These are phyloP conservation scores for Myotis daubentonii DNA, from an alignment of 2,797 vertebrate species.

Conservation along the genomic window DNA sequence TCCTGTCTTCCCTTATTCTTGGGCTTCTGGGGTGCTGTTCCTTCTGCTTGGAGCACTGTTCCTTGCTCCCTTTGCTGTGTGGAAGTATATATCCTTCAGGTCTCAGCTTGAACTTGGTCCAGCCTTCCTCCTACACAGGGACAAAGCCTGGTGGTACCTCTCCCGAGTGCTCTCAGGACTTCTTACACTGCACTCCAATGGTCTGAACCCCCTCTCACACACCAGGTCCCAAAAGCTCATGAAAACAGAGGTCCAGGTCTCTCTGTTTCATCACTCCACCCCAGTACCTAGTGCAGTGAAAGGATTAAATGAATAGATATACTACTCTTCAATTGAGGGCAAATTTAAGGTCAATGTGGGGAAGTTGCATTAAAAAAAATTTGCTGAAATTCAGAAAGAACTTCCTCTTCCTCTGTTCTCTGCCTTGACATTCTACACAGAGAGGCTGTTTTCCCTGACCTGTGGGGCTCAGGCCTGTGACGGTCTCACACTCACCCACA, in stretches of 20 bases:
- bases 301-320: background rate
- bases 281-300: background rate
- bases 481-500: rapidly evolving
- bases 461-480: background rate
- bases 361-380: background rate
- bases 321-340: background rate
- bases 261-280: no score
- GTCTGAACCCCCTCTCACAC: no score
- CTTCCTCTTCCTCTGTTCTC: background rate
- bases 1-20: no score
- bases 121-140: background rate
- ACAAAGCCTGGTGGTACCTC: background rate
- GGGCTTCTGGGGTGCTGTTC: background rate
- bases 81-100: rapidly evolving
- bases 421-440: background rate
- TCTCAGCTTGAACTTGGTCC: background rate
- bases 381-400: background rate
- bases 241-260: background rate
- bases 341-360: background rate
- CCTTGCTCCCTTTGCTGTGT: background rate
- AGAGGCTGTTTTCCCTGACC: rapidly evolving
- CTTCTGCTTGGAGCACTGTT: no score
- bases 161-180: background rate
- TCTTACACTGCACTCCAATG: no score
- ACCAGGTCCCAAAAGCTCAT: rapidly evolving